phyloP scores from a whole-genome alignment of 2,888 invertebrate genomes.

The Zygaena filipendulae region DNA sequence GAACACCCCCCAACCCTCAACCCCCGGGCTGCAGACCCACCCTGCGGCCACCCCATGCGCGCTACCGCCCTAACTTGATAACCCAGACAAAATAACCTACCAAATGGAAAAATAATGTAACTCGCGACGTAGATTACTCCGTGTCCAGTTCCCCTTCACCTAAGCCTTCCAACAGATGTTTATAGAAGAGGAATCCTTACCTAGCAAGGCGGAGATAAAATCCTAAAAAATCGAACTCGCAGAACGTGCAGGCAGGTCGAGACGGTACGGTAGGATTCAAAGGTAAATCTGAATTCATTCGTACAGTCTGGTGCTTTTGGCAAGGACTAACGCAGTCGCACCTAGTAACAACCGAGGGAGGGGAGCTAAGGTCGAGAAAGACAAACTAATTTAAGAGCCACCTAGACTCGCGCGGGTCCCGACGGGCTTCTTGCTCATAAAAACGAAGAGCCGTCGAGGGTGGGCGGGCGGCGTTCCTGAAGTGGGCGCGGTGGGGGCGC shows the following conservation, averaged over 20 bases:
- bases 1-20: conserved; percentile 47
- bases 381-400: conserved; percentile 53
- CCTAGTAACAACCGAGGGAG: conserved; percentile 33
- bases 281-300: background rate
- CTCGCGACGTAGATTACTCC: conserved; percentile 40
- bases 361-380: conserved; percentile 30
- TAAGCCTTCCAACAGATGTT: too few species aligned
- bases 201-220: too few species aligned
- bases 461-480: conserved; percentile 42
- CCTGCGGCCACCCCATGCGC: conserved; percentile 42
- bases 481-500: conserved; percentile 46
- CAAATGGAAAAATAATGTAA: conserved; percentile 64
- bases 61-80: conserved; percentile 62
- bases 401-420: conserved; percentile 49
- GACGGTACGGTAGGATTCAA: too few species aligned
- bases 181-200: background rate
- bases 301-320: too few species aligned
- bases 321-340: conserved; percentile 16
- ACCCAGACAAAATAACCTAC: conserved; percentile 61
- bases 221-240: too few species aligned
- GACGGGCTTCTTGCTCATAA: conserved; percentile 54
- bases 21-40: conserved; percentile 57
- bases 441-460: conserved; percentile 43
- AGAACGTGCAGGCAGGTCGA: too few species aligned
- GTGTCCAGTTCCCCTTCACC: conserved; percentile 24